Percentiles rank a stretch among this genome's conserved stretches.
These are phyloP conservation scores for Tolmerus cingulatus DNA, from an alignment of 2,888 invertebrate genomes.

Conservation along the genomic window DNA sequence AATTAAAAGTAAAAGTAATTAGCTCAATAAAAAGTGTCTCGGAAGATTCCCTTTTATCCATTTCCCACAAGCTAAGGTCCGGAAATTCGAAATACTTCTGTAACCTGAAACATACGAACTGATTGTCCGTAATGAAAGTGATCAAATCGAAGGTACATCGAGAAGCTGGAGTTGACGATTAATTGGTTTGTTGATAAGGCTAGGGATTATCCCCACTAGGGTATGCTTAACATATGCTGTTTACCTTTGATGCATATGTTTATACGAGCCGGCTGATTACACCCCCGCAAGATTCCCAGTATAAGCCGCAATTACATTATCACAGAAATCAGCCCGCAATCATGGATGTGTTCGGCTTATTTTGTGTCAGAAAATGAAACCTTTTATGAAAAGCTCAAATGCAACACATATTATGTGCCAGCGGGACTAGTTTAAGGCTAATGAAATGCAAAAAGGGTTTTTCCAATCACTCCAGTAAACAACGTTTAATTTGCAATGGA, in stretches of 20 bases:
- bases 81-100: too few relatives aligned
- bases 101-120: not conserved
- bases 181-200: not conserved
- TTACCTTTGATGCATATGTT: not conserved
- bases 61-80: too few relatives aligned
- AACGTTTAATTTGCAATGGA: not conserved
- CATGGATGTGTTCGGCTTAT: not conserved
- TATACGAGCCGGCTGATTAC: not conserved
- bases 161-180: not conserved
- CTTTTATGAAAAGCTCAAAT: not conserved
- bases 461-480: not conserved
- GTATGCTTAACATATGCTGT: not conserved
- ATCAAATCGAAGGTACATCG: not conserved
- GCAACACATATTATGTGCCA: not conserved
- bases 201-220: not conserved
- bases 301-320: not conserved
- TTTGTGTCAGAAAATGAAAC: not conserved
- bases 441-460: not conserved
- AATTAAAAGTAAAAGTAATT: too few relatives aligned
- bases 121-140: not conserved
- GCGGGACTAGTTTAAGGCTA: not conserved
- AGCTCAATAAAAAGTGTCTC: too few relatives aligned
- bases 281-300: not conserved
- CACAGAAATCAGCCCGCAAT: not conserved
- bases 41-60: too few relatives aligned